phyloP scores from a whole-genome alignment of 2,113 vertebrate genomes.

The Thalassoma bifasciatum region DNA sequence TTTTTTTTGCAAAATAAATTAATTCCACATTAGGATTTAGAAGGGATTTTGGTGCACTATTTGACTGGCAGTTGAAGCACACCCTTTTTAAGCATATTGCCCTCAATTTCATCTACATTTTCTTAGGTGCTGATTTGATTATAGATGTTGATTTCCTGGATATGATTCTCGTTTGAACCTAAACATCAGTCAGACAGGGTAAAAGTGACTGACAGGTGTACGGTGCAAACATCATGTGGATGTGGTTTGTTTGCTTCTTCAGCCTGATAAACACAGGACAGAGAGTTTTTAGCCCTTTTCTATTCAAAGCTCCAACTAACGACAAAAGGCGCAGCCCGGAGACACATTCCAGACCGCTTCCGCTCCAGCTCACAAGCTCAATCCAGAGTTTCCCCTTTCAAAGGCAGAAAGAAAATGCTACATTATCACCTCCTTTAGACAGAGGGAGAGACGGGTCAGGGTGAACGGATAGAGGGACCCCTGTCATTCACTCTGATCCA shows the following conservation, averaged over 20 bases:
- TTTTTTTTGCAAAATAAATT: no score
- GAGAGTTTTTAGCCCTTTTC: constrained; percentile 37
- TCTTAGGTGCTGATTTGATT: constrained; percentile 8
- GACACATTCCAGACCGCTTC: constrained; percentile 77
- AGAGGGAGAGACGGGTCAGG: constrained; percentile 26
- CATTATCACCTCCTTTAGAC: constrained; percentile 73
- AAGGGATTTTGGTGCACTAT: no score
- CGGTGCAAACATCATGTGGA: constrained; percentile 26
- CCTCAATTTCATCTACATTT: no score
- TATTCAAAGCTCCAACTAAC: constrained; percentile 48
- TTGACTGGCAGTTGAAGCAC: no score
- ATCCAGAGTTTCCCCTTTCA: constrained; percentile 69
- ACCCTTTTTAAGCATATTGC: no score
- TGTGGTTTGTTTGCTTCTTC: constrained; percentile 57
- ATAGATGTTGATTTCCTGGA: background rate
- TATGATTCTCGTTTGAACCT: background rate
- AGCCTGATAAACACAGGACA: constrained; percentile 56
- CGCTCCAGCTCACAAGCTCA: constrained; percentile 78
- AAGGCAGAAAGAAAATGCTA: constrained; percentile 50
- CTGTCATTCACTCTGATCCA: constrained; percentile 66
- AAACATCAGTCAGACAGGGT: background rate
- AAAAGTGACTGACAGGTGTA: constrained; percentile 44
- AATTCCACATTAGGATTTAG: no score
- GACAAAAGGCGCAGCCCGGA: constrained; percentile 68
- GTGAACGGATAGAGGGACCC: constrained; percentile 41